phyloP scores from a whole-genome alignment of 1,140 invertebrate species.

The Zaprionus ghesquierei region DNA sequence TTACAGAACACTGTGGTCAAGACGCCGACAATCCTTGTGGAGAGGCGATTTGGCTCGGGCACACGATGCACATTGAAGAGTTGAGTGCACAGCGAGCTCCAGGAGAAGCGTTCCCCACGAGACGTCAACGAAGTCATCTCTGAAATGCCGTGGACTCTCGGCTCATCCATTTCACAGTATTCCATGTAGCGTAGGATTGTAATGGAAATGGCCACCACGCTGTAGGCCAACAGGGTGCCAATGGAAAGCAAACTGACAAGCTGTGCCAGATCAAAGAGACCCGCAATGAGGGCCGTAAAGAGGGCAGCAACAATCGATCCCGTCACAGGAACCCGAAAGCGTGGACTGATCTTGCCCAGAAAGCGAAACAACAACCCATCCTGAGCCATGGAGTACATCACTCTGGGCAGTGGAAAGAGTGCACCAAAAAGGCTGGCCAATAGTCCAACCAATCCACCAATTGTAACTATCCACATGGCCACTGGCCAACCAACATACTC shows the following conservation, averaged over 20 bases:
- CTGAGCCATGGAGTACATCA: conserved; percentile 94
- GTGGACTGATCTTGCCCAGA: conserved; percentile 87
- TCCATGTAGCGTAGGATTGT: conserved; percentile 87
- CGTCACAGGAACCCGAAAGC: conserved; percentile 87
- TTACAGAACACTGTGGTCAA: conserved; percentile 64
- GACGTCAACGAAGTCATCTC: conserved; percentile 65
- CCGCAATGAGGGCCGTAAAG: conserved; percentile 90
- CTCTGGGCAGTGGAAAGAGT: conserved; percentile 92
- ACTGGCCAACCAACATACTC: conserved; percentile 86
- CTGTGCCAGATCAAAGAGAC: conserved; percentile 93
- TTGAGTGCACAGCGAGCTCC: conserved; percentile 50
- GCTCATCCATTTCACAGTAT: conserved; percentile 51
- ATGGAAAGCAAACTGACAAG: conserved; percentile 98
- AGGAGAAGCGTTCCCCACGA: conserved; percentile 46
- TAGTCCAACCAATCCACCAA: conserved; percentile 90
- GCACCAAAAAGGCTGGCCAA: conserved; percentile 90
- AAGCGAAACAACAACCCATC: conserved; percentile 92
- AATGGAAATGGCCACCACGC: conserved; percentile 94
- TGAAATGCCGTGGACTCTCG: conserved; percentile 4
- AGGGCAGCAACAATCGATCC: conserved; percentile 90
- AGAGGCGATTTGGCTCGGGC: conserved; percentile 54
- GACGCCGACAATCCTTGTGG: conserved; percentile 64
- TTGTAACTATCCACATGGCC: conserved; percentile 89
- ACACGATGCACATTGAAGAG: conserved; percentile 65
- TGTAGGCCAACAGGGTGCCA: conserved; percentile 95